A percentile compares a stretch with the other conserved stretches of the same genome.
Evolutionary conservation across 2,888 invertebrate species (phyloP).

Genomic region (Idaea straminata): DNA sequence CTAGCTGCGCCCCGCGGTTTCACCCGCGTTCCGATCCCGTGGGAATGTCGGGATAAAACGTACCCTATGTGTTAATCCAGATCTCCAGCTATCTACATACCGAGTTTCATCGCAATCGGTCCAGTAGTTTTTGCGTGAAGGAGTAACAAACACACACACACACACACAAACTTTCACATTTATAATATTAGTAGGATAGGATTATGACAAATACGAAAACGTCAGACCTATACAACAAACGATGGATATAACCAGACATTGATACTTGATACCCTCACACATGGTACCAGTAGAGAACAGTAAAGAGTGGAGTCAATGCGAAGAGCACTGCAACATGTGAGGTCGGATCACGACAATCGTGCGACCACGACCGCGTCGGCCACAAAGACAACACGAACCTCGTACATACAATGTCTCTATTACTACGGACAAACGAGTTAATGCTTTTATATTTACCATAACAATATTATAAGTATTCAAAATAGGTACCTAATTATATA

Average conservation of each 20-base stretch:
- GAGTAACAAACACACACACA: too few relatives aligned
- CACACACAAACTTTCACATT: too few relatives aligned
- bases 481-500: neutral
- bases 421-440: conserved; percentile 30
- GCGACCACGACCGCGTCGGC: conserved; percentile 41
- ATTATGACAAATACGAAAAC: too few relatives aligned
- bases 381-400: conserved; percentile 37
- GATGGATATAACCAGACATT: neutral
- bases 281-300: neutral
- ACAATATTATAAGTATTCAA: neutral
- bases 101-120: too few relatives aligned
- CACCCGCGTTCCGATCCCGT: too few relatives aligned
- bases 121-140: too few relatives aligned
- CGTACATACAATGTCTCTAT: conserved; percentile 45
- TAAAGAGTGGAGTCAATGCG: conserved; percentile 3
- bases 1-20: too few relatives aligned
- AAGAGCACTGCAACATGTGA: conserved; percentile 15
- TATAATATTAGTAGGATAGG: too few relatives aligned
- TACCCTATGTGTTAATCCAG: too few relatives aligned
- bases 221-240: neutral
- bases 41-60: too few relatives aligned
- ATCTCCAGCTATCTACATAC: too few relatives aligned
- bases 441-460: conserved; percentile 21
- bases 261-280: neutral
- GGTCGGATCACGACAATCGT: conserved; percentile 50